These are phyloP conservation scores for Harpegnathos saltator DNA, from an alignment of 1,140 invertebrate species.

Conservation along the genomic window DNA sequence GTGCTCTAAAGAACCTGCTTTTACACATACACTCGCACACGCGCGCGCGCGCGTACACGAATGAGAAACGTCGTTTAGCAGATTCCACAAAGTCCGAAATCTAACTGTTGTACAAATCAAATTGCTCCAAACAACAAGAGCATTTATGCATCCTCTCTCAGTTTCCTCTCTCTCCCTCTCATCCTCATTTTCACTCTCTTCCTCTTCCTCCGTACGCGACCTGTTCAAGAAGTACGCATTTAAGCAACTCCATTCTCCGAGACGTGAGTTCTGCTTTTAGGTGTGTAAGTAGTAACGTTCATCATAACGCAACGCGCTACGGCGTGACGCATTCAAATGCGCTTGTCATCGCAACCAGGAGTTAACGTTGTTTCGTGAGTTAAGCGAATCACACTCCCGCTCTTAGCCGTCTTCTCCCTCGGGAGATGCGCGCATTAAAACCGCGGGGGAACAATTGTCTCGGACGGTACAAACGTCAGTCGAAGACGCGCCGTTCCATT, in stretches of 20 bases:
- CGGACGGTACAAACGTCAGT: neutral
- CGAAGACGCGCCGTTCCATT: no score
- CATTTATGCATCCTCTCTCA: constrained; percentile 43
- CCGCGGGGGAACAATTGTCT: neutral
- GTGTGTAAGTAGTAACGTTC: constrained; percentile 62
- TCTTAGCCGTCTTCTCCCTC: neutral
- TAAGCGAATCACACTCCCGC: neutral
- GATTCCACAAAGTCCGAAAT: constrained; percentile 23
- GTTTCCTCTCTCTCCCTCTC: no score
- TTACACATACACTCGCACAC: neutral
- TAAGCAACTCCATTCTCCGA: constrained; percentile 59
- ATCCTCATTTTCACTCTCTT: no score
- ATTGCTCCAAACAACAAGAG: constrained; percentile 44
- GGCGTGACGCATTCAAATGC: constrained; percentile 36
- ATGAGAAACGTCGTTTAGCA: neutral
- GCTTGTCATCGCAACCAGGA: constrained; percentile 8
- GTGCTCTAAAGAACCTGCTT: neutral
- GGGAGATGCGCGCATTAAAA: neutral
- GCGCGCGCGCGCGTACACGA: no score
- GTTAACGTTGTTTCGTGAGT: constrained; percentile 45
- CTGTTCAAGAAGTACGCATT: constrained; percentile 71
- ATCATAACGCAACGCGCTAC: constrained; percentile 44
- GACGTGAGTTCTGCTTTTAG: constrained; percentile 69
- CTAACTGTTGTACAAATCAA: constrained; percentile 52
- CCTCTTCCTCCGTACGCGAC: constrained; percentile 33